Base-by-base conservation (phyloP, 2,113 vertebrate genomes). In the Atrichornis clamosus region DNA sequence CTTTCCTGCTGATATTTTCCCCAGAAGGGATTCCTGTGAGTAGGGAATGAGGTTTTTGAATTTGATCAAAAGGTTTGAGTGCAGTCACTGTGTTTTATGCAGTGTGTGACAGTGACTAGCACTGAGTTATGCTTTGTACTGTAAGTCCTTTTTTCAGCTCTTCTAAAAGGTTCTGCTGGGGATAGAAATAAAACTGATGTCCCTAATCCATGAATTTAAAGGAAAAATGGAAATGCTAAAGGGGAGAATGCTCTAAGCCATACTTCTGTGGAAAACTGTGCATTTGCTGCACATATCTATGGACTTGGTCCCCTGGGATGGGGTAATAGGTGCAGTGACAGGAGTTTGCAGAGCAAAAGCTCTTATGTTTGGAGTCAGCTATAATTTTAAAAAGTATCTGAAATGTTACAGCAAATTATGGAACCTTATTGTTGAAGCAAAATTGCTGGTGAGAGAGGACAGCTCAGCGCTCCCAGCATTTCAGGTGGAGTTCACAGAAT, bases 31-130 rank as follows among this genome's bases (percentile, higher is more conserved):
- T 49, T 82, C n/a, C 42, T 70, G 6, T 1, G 15, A 60, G 15
- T 21, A 58, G 67, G 35, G 37, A 84, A 18, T 52, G 15, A 79
- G 13, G 9, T 3, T 49, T 55, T 17, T 81, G 50, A 73, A 62
- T 63, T 41, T 6, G 14, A 37, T 44, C 39, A 50, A 4, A 4
- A 58, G 12, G 12, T 50, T 76, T 73, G 32, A 30, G 7, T 26
- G 7, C 2, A 3, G 3, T 67, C 32, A 2, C 32, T 72, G 5
- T 60, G 21, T 47, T 82, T 67, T 44, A 28, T 72, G 27, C 41
- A 27, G 4, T 0, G 0, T 14, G 17, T 86, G 44, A 28, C 50
- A 50, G 2, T 50, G 73, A 30, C 35, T 65, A 15, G 26, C 42
- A 53, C 27, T 14, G 27, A 8, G 13, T 42, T 30, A 5, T 70